phyloP scores from a whole-genome alignment of 2,113 vertebrate species.

The Strigops habroptila region DNA sequence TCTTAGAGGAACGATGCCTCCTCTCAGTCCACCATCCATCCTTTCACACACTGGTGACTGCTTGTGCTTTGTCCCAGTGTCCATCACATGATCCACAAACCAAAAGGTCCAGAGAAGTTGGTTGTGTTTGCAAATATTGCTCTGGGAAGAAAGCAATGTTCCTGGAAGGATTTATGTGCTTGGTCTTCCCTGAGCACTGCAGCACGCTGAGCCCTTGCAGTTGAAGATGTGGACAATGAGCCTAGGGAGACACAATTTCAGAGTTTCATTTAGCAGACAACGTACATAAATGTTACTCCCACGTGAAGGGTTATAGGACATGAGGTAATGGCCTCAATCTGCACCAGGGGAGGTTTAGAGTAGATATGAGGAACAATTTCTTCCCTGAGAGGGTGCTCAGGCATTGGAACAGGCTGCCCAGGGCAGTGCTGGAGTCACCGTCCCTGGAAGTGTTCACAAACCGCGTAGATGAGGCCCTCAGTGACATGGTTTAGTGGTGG shows the following conservation, averaged over 20 bases:
- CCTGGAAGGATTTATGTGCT: fast-evolving
- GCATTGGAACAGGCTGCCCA: background rate
- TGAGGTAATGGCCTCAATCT: background rate
- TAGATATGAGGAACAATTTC: background rate
- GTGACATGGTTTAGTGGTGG: background rate
- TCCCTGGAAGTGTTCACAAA: background rate
- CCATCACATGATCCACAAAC: fast-evolving
- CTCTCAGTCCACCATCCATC: background rate
- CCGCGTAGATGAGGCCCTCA: background rate
- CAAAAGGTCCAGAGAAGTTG: fast-evolving
- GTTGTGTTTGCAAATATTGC: fast-evolving
- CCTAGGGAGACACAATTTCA: background rate
- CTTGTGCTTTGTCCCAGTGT: background rate
- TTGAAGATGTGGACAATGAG: background rate
- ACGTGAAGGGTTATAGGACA: background rate
- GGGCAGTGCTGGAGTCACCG: background rate
- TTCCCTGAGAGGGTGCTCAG: background rate
- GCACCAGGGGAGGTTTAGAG: background rate
- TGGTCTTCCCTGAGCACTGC: background rate
- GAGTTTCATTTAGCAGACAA: background rate
- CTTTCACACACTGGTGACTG: fast-evolving
- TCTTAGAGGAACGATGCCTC: fast-evolving
- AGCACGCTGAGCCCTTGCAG: fast-evolving
- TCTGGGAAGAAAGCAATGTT: fast-evolving
- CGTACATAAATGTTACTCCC: background rate